These are phyloP conservation scores for Colletes collaris DNA, from an alignment of 2,888 invertebrate species.

Conservation along the genomic window DNA sequence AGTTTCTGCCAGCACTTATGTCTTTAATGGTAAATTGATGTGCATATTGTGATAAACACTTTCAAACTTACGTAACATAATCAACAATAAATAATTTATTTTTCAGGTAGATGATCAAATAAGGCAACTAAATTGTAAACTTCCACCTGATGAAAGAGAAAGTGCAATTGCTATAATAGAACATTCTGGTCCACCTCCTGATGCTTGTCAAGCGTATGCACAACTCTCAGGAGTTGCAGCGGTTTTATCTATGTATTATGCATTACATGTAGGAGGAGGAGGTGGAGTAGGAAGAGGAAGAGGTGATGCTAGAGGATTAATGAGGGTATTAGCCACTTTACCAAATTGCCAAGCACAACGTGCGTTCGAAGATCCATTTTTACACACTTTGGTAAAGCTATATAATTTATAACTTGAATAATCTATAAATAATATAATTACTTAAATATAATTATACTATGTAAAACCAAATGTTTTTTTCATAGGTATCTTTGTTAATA, in stretches of 20 bases:
- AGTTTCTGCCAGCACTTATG: constrained; percentile 96
- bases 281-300: constrained; percentile 74
- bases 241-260: constrained; percentile 97
- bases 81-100: constrained; percentile 23
- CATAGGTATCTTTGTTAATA: constrained; percentile 90
- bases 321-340: constrained; percentile 94
- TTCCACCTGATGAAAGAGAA: constrained; percentile 96
- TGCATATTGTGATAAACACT: constrained; percentile 2
- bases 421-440: constrained; percentile 6
- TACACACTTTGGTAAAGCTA: constrained; percentile 91
- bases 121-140: constrained; percentile 91
- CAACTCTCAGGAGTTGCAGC: constrained; percentile 96
- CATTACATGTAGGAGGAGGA: constrained; percentile 91
- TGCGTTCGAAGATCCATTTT: constrained; percentile 97
- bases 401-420: constrained; percentile 10
- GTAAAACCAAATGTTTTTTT: constrained; percentile 27
- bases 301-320: constrained; percentile 85
- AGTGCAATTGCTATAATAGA: constrained; percentile 96
- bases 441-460: neutral
- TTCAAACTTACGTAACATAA: neutral
- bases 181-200: constrained; percentile 96
- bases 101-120: constrained; percentile 90
- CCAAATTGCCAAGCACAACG: constrained; percentile 96
- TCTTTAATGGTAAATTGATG: constrained; percentile 90
- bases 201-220: constrained; percentile 96